phyloP scores from a whole-genome alignment of 2,888 invertebrate genomes.

The Drosophila demipolita region DNA sequence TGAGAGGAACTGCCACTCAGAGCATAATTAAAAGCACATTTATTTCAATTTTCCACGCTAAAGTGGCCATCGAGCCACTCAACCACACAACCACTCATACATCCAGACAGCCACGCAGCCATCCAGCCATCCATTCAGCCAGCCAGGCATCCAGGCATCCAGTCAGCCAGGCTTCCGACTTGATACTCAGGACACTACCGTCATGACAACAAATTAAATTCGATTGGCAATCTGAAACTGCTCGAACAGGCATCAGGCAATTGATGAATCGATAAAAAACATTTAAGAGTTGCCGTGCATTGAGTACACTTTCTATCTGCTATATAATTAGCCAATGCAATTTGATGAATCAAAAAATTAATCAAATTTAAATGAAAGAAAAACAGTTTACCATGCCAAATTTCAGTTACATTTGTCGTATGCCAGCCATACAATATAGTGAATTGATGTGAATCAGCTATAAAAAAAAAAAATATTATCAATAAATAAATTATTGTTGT shows the following conservation, averaged over 20 bases:
- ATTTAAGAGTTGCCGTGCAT: neutral
- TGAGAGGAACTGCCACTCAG: slow-evolving; percentile 56
- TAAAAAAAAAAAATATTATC: no score
- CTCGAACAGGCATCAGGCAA: slow-evolving; percentile 46
- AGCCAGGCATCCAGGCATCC: neutral
- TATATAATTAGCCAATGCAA: neutral
- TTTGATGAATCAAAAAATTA: neutral
- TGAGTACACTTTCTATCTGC: slow-evolving; percentile 8
- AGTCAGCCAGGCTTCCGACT: slow-evolving; percentile 4
- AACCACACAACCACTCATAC: slow-evolving; percentile 19
- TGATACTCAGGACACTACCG: slow-evolving; percentile 28
- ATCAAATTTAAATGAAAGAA: neutral
- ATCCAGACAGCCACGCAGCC: neutral
- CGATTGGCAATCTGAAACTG: slow-evolving; percentile 50
- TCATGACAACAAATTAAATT: slow-evolving; percentile 58
- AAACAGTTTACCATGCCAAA: no score
- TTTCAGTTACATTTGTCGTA: no score
- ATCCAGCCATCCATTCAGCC: slow-evolving; percentile 13
- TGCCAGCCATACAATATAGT: no score
- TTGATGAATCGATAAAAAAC: slow-evolving; percentile 46
- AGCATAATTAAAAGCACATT: slow-evolving; percentile 74
- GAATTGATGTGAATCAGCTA: no score
- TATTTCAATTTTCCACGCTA: slow-evolving; percentile 71
- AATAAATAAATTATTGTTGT: no score
- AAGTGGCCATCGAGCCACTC: slow-evolving; percentile 63